A percentile compares a stretch with the other conserved stretches of the same genome.
phyloP scores from a whole-genome alignment of 2,113 vertebrate species.

The Trinectes maculatus region DNA sequence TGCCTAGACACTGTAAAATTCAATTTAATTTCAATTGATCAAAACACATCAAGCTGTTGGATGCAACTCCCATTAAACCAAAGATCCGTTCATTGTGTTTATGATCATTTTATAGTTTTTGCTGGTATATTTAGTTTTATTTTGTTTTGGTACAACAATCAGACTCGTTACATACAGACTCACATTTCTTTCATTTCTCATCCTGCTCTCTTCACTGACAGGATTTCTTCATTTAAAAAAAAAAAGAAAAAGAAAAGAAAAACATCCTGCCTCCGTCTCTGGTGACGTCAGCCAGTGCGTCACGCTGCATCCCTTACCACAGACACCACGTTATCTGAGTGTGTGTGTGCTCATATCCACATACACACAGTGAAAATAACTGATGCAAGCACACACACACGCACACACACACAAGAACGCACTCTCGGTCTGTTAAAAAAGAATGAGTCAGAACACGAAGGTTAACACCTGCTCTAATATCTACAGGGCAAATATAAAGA shows the following conservation, averaged over 20 bases:
- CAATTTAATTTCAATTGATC: conserved; percentile 11
- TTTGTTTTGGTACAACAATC: no score
- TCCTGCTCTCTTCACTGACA: conserved; percentile 34
- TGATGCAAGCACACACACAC: neutral
- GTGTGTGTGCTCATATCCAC: conserved; percentile 19
- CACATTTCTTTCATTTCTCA: neutral
- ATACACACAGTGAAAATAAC: neutral
- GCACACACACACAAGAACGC: neutral
- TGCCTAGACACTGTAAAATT: conserved; percentile 52
- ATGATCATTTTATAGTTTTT: no score
- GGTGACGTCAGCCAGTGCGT: conserved; percentile 72
- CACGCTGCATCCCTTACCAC: conserved; percentile 49
- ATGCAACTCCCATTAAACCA: no score
- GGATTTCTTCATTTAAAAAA: conserved; percentile 60
- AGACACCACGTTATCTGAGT: conserved; percentile 33
- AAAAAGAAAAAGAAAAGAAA: conserved; percentile 56
- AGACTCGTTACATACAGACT: neutral
- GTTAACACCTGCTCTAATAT: conserved; percentile 39
- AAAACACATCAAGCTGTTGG: no score
- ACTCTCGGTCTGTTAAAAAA: neutral
- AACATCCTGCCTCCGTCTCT: conserved; percentile 48
- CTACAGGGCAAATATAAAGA: conserved; percentile 5
- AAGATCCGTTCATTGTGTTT: no score
- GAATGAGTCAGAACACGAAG: conserved; percentile 64
- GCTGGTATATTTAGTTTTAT: neutral